Percentiles rank a stretch among this genome's conserved stretches.
phyloP scores from a whole-genome alignment of 1,140 invertebrate genomes.

The Macrostomum lignano region DNA sequence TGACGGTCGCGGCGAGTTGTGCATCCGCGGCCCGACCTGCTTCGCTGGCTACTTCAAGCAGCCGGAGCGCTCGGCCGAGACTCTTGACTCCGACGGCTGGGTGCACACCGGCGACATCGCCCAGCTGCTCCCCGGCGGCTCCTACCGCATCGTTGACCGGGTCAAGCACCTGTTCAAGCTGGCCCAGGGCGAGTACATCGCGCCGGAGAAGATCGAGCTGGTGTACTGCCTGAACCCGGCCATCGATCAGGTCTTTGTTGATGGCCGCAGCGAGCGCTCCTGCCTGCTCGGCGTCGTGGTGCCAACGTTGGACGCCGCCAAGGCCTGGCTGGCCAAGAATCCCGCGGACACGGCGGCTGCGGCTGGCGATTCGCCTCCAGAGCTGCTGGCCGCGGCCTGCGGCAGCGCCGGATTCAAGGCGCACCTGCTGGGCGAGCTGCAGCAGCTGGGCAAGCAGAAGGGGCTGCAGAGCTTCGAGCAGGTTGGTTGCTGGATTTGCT shows the following conservation, averaged over 20 bases:
- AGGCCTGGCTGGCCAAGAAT: too few species aligned
- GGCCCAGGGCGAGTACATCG: constrained; percentile 87
- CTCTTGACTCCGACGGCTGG: constrained; percentile 29
- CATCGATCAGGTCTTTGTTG: constrained; percentile 77
- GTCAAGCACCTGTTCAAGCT: constrained; percentile 90
- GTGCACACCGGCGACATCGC: constrained; percentile 30
- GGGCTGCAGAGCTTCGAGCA: too few species aligned
- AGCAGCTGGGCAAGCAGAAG: too few species aligned
- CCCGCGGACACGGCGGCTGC: too few species aligned
- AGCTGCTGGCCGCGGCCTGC: too few species aligned
- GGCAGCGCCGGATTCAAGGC: too few species aligned
- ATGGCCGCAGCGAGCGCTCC: constrained; percentile 66
- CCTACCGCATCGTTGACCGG: constrained; percentile 71
- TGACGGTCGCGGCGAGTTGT: constrained; percentile 23
- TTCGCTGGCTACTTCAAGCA: constrained; percentile 41
- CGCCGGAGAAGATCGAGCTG: constrained; percentile 93
- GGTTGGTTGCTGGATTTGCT: too few species aligned
- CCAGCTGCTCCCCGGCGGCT: constrained; percentile 43
- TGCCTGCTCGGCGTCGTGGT: constrained; percentile 12
- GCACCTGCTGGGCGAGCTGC: too few species aligned
- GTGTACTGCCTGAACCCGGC: constrained; percentile 68
- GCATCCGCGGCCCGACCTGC: constrained; percentile 56
- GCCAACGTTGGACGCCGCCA: constrained; percentile 10
- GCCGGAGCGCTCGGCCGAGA: constrained; percentile 25
- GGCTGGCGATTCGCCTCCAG: too few species aligned